A percentile compares a stretch with the other conserved stretches of the same genome.
These are phyloP conservation scores for Parnassius mnemosyne DNA, from an alignment of 2,888 invertebrate genomes.

Conservation along the genomic window DNA sequence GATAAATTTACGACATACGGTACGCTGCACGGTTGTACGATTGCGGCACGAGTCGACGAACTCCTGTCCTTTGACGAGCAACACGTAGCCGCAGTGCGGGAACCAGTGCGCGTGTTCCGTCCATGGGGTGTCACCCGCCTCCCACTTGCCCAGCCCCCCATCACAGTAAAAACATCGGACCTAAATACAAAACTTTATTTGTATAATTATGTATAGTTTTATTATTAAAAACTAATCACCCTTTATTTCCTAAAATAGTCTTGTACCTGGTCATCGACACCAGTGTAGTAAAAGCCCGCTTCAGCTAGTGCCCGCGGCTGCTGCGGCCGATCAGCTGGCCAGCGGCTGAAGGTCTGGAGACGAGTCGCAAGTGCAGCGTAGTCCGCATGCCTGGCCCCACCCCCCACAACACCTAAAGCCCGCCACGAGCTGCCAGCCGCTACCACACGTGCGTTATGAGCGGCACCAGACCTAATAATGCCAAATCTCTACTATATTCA, in stretches of 20 bases:
- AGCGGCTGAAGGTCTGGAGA: constrained; percentile 84
- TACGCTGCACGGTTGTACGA: constrained; percentile 41
- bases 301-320: constrained; percentile 88
- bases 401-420: constrained; percentile 64
- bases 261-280: constrained; percentile 83
- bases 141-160: constrained; percentile 95
- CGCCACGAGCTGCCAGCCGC: constrained; percentile 60
- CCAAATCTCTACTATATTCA: too few species aligned
- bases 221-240: too few species aligned
- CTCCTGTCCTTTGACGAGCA: constrained; percentile 88
- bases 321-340: constrained; percentile 89
- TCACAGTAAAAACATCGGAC: constrained; percentile 97
- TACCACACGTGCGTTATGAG: constrained; percentile 61
- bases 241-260: too few species aligned
- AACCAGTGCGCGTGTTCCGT: constrained; percentile 97
- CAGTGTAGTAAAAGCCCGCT: constrained; percentile 94
- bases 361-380: constrained; percentile 85
- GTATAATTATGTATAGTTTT: background rate
- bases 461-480: constrained; percentile 55
- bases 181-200: constrained; percentile 41
- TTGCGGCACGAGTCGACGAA: constrained; percentile 82
- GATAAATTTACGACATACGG: constrained; percentile 38
- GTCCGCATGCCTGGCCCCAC: constrained; percentile 80
- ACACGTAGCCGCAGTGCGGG: constrained; percentile 91
- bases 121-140: constrained; percentile 94